Conservation (phyloP, 2,113 vertebrate genomes). For the Nipponia nippon region DNA sequence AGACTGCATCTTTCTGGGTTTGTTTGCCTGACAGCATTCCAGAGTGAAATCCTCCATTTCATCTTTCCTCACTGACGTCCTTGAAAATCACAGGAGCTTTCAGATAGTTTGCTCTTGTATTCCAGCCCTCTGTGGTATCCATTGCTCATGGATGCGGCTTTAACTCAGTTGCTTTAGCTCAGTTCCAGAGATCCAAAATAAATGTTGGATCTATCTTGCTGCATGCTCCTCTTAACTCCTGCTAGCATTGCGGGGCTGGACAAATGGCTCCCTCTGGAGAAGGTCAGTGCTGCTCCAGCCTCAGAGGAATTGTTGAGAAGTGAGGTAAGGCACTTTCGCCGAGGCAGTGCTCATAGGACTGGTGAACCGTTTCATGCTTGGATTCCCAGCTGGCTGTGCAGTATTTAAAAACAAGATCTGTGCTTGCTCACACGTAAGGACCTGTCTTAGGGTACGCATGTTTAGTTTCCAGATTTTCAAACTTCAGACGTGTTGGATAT, state of each 20-base stretch:
- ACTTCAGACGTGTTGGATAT: background rate
- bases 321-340: constrained; percentile 2
- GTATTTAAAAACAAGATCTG: background rate
- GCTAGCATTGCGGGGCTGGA: background rate
- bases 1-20: background rate
- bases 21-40: background rate
- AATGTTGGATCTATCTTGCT: background rate
- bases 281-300: background rate
- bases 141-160: background rate
- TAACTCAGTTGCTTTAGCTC: background rate
- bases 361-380: background rate
- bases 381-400: constrained; percentile 1
- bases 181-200: background rate
- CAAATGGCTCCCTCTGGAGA: background rate
- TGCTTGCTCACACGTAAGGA: background rate
- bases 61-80: background rate
- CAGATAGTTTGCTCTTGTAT: background rate
- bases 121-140: background rate
- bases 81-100: background rate
- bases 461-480: background rate
- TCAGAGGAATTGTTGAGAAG: constrained; percentile 20
- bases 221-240: background rate
- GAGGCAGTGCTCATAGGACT: background rate
- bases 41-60: background rate
- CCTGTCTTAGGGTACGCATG: background rate